phyloP scores from a whole-genome alignment of 2,113 vertebrate species.

The Candoia aspera region DNA sequence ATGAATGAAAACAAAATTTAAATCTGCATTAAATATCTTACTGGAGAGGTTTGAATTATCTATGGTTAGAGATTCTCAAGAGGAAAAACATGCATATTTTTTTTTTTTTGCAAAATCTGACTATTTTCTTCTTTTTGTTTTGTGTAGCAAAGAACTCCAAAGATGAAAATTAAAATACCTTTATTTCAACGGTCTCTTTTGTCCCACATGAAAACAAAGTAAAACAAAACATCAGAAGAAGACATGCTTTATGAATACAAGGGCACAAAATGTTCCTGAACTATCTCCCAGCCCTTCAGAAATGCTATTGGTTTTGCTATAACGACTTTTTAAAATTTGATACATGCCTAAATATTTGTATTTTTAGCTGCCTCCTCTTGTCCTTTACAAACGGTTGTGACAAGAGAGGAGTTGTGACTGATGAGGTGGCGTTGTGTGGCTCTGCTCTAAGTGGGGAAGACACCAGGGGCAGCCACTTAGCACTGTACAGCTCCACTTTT shows the following conservation, averaged over 20 bases:
- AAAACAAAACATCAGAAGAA: background rate
- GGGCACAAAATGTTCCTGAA: background rate
- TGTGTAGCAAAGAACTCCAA: conserved; percentile 51
- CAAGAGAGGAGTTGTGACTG: background rate
- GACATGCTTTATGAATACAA: background rate
- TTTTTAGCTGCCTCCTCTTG: background rate
- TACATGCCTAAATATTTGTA: background rate
- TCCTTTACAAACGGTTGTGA: background rate
- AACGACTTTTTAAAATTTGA: no score
- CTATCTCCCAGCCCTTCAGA: background rate
- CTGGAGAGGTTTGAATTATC: background rate
- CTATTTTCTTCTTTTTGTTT: conserved; percentile 7
- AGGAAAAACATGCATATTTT: background rate
- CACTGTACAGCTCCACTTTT: background rate
- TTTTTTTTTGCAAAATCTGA: background rate
- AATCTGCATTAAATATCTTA: background rate
- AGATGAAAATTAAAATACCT: conserved; percentile 42
- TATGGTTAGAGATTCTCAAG: background rate
- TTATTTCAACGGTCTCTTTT: conserved; percentile 12
- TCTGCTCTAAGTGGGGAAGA: background rate
- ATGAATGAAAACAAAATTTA: background rate
- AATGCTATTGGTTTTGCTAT: background rate
- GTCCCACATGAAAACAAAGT: background rate
- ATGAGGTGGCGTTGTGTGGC: no score
- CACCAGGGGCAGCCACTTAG: background rate